A percentile compares a stretch with the other conserved stretches of the same genome.
Evolutionary conservation across 2,113 vertebrate genomes (phyloP).

Genomic region (Strix uralensis): DNA sequence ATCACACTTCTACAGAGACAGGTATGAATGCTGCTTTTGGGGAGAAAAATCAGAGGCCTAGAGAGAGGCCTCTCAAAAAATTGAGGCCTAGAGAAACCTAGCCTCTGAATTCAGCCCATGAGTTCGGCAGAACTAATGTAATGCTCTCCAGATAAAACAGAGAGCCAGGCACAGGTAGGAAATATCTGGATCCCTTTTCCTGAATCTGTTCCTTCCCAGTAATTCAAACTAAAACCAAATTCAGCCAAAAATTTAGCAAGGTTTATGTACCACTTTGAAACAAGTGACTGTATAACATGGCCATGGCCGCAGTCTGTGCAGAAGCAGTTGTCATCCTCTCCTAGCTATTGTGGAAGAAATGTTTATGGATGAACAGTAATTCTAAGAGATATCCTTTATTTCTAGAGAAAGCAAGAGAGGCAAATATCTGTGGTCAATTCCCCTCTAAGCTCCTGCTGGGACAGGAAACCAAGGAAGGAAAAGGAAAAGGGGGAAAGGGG

Average conservation of each 20-base stretch:
- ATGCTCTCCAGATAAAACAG: background rate
- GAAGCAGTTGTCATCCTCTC: background rate
- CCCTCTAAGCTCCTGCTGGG: background rate
- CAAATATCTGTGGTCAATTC: background rate
- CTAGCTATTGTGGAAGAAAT: background rate
- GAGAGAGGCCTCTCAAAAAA: background rate
- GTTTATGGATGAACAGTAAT: background rate
- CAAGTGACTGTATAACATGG: fast-evolving
- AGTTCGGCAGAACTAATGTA: background rate
- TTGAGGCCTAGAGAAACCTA: background rate
- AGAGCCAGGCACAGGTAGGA: background rate
- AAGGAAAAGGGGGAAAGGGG: background rate
- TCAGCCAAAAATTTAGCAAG: background rate
- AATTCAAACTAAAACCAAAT: background rate
- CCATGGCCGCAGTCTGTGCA: background rate
- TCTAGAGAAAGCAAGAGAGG: background rate
- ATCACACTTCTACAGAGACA: background rate
- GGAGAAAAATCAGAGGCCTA: background rate
- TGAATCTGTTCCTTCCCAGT: background rate
- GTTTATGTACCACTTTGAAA: background rate
- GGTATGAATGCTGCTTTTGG: background rate
- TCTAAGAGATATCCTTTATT: background rate
- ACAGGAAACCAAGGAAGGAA: background rate
- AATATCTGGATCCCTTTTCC: background rate
- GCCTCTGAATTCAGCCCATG: background rate